These are phyloP conservation scores for Pinna nobilis DNA, from an alignment of 1,140 invertebrate species.

Conservation along the genomic window DNA sequence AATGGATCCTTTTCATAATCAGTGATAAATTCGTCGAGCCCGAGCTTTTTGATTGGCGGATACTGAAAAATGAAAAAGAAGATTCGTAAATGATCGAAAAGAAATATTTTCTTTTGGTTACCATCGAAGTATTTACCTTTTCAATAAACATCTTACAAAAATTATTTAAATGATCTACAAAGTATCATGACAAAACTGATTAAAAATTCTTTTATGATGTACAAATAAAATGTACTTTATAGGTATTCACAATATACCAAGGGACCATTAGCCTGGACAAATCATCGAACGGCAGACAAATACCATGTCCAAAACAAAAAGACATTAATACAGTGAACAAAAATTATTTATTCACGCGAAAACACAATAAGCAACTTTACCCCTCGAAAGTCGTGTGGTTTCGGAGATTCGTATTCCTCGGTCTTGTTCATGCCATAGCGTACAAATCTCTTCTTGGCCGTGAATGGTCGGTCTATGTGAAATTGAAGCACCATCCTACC, in stretches of 20 bases:
- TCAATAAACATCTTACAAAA: background rate
- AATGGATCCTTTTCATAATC: constrained; percentile 64
- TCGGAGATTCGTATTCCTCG: constrained; percentile 55
- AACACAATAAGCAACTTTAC: constrained; percentile 56
- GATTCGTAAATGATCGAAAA: too few species aligned
- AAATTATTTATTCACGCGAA: too few species aligned
- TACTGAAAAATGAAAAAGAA: constrained; percentile 64
- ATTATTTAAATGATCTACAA: background rate
- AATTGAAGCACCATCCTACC: constrained; percentile 55
- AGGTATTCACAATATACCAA: too few species aligned
- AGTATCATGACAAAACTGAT: background rate
- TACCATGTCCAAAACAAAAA: too few species aligned
- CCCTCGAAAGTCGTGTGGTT: constrained; percentile 70
- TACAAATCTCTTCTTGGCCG: constrained; percentile 68
- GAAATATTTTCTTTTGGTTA: background rate
- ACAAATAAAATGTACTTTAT: too few species aligned
- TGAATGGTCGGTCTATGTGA: constrained; percentile 63
- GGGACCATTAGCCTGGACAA: too few species aligned
- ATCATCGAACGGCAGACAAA: too few species aligned
- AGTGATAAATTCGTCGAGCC: constrained; percentile 64
- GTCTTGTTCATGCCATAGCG: constrained; percentile 59
- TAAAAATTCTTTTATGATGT: too few species aligned
- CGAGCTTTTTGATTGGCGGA: constrained; percentile 63
- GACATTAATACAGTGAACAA: too few species aligned
- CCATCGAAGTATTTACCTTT: background rate